Base-by-base conservation (phyloP, 1,140 invertebrate species). In the Diachasma alloeum region DNA sequence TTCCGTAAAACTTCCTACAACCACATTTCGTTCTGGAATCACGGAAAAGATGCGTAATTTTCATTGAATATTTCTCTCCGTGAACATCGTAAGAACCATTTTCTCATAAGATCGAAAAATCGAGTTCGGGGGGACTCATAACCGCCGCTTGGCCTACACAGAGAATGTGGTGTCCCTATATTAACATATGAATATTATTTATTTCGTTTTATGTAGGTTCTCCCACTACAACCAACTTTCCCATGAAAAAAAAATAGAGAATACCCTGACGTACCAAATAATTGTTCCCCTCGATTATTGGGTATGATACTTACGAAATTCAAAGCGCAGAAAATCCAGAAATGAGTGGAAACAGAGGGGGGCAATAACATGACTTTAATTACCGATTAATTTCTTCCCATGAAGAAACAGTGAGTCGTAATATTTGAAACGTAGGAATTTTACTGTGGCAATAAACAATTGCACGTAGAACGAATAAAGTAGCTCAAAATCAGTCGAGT, bases 401-500 rank as follows among this genome's bases (percentile, higher is more conserved):
- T 22, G 67, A 69, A 74, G 66, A 37, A 75, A 75, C 46, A 48
- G 63, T 19, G n/a, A 59, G 15, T 59, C n/a, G 53, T 17, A 75
- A 13, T 68, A 26, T 26, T 36, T 19, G 67, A 75, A 56, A 26
- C 59, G 44, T 39, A n/a, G 48, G 15, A 75, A 56, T 13, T 69
- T 69, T 75, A 37, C 67, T 75, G 59, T 67, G 44, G 74, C 74
- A 75, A 75, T 75, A 59, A 56, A 70, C 19, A 48, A 70, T 75
- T 42, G 66, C 74, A 53, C 46, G 63, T 19, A 44, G 42, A 70
- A 56, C 39, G 39, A 70, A 69, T 70, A 70, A 75, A 75, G 66
- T 75, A 70, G 66, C 67, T 75, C 31, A 75, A 75, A 75, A 75
- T 75, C 66, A 75, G 22, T 75, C 67, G 53, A 75, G 66, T 74